Base-by-base conservation (phyloP, 2,113 vertebrate genomes). In the Corydoras maculifer region DNA sequence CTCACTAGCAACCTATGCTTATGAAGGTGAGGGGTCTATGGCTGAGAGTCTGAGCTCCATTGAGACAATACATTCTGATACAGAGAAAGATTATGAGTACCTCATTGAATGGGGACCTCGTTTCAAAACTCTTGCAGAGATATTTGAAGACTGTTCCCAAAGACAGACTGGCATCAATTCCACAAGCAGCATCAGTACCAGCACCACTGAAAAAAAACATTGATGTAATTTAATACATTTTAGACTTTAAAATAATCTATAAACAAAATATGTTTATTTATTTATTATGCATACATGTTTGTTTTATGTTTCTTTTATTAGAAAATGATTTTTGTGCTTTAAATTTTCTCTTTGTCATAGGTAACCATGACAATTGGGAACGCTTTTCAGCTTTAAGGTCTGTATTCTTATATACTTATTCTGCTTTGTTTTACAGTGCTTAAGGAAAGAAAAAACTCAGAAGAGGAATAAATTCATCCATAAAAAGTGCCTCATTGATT, bases 31-130 rank as follows among this genome's bases (percentile, higher is more conserved):
- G 0, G 94, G 95, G 49, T 99, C 97, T 0, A 86, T 91, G 32
- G 97, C 94, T 0, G 96, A 95, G 75, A 98, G 95, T 11, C 93
- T 99, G 51, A 99, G 95, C 83, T 96, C 96, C 13, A 93, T 98
- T 81, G 93, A 94, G 74, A 96, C 97, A 1, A 71, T 89, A 54
- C 83, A 86, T 9, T 83, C 85, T 0, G 96, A 96, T 8, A 82
- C 78, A 0, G 94, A 96, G 75, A 93, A 96, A 83, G 93, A 97
- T 89, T 99, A 92, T 7, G 92, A 94, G 81, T 97, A 94, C 79
- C 91, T 99, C 82, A 89, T 82, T 48, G 93, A 96, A 70, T 99
- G 96, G 96, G 97, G 97, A 57, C 97, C 97, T 30, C 94, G 90
- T 76, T 99, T 99, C 81, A 93, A 94, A 89, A 94, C 93, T 48